A percentile compares a stretch with the other conserved stretches of the same genome.
These are phyloP conservation scores for Oikopleura albicans DNA, from an alignment of 23 tunicate genomes.

Conservation along the genomic window DNA sequence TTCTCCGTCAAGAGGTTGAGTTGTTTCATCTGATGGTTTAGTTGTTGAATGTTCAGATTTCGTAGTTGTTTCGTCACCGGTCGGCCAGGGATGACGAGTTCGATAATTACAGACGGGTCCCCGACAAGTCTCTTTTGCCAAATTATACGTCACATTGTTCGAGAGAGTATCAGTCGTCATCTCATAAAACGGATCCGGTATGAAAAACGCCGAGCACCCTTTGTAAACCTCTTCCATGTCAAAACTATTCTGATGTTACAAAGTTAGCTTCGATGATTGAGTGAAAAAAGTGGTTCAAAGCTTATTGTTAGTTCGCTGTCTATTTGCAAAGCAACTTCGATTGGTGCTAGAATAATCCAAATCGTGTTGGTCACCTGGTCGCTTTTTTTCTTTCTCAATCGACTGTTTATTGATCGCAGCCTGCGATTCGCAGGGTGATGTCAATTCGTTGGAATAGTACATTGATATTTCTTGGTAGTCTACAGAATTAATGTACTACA, in stretches of 20 bases:
- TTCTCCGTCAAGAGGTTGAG: not conserved
- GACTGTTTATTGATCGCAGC: too few species aligned
- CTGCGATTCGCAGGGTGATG: too few species aligned
- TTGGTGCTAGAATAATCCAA: too few species aligned
- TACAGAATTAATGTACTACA: too few species aligned
- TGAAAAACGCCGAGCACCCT: not conserved
- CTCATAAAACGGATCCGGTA: not conserved
- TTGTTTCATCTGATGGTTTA: not conserved
- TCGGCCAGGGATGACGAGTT: not conserved
- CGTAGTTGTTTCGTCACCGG: not conserved
- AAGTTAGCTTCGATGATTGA: too few species aligned
- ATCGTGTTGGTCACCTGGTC: too few species aligned
- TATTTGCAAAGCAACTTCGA: too few species aligned
- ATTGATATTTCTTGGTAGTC: too few species aligned
- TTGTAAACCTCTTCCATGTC: conserved; percentile 1
- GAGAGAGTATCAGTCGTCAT: not conserved
- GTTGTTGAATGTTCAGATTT: not conserved
- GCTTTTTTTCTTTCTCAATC: too few species aligned
- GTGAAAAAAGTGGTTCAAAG: too few species aligned
- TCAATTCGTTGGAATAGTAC: too few species aligned
- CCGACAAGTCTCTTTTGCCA: not conserved
- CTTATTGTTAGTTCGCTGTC: too few species aligned
- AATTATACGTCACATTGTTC: not conserved
- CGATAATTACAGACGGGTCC: not conserved
- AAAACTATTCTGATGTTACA: not conserved